Conservation (phyloP, 2,888 invertebrate species). For the Thymelicus acteon region DNA sequence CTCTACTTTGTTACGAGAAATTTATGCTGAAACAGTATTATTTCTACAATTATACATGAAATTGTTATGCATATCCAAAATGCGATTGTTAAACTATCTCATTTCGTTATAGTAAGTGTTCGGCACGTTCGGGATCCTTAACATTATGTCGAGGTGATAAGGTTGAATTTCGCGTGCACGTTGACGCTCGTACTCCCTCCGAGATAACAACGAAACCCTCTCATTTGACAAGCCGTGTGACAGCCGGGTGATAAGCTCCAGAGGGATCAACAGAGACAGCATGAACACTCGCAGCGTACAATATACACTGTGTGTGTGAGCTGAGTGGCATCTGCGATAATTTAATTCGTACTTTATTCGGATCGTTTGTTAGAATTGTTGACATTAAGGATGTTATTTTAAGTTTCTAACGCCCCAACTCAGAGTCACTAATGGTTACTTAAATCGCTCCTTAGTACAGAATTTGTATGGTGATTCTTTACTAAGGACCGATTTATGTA, state of each 20-base stretch:
- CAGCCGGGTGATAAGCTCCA: constrained; percentile 15
- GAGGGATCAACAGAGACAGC: constrained; percentile 7
- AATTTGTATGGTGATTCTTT: too few species aligned
- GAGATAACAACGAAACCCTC: constrained; percentile 14
- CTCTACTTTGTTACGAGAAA: not conserved
- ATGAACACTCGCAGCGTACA: not conserved
- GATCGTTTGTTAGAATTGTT: too few species aligned
- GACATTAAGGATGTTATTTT: too few species aligned
- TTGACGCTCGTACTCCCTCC: too few species aligned
- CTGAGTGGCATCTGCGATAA: not conserved
- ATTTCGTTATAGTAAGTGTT: too few species aligned
- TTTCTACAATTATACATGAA: not conserved
- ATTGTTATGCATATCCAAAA: too few species aligned
- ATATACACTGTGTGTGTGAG: not conserved
- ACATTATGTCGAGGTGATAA: not conserved
- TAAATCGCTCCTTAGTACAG: too few species aligned
- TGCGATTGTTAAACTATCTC: too few species aligned
- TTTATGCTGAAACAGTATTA: not conserved
- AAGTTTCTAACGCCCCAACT: too few species aligned
- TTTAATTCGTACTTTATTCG: not conserved
- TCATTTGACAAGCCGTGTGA: constrained; percentile 14
- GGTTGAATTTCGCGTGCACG: not conserved
- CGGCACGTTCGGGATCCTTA: not conserved
- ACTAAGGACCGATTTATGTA: too few species aligned
- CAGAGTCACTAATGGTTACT: too few species aligned